phyloP scores from a whole-genome alignment of 2,113 vertebrate species.

The Paratilapia polleni region DNA sequence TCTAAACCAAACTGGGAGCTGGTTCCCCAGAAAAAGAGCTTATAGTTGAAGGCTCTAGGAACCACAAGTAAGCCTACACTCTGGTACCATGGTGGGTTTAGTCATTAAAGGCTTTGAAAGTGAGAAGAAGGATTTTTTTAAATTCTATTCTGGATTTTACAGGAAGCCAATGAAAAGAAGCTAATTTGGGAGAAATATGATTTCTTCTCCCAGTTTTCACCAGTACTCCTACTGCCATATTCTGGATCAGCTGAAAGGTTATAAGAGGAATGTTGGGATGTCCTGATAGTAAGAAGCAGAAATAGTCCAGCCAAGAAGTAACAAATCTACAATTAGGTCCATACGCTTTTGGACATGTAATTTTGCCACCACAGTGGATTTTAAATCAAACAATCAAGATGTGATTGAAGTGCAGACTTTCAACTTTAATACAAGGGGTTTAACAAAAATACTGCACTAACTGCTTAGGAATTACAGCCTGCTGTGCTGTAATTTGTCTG shows the following conservation, averaged over 20 bases:
- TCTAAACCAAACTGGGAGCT: not conserved
- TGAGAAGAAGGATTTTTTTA: not conserved
- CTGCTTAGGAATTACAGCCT: not conserved
- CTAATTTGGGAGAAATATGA: not conserved
- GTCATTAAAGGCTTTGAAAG: not conserved
- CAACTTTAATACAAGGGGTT: not conserved
- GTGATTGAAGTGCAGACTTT: no score
- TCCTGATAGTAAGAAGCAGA: not conserved
- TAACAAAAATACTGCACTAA: not conserved
- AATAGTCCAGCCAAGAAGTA: not conserved
- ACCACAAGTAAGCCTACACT: not conserved
- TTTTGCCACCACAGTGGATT: not conserved
- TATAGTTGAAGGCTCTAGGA: not conserved
- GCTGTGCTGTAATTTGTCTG: not conserved
- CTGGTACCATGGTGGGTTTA: not conserved
- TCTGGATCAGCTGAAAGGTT: not conserved
- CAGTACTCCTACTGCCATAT: not conserved
- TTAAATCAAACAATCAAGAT: no score
- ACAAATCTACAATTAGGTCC: not conserved
- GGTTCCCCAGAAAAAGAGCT: not conserved
- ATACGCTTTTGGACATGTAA: not conserved
- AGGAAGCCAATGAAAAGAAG: not conserved
- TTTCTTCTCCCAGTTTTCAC: not conserved
- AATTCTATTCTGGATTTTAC: not conserved
- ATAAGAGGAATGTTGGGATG: not conserved